Evolutionary conservation across 92 coral and sea anemone genomes (phyloP).

Genomic region (Actinostola sp.): DNA sequence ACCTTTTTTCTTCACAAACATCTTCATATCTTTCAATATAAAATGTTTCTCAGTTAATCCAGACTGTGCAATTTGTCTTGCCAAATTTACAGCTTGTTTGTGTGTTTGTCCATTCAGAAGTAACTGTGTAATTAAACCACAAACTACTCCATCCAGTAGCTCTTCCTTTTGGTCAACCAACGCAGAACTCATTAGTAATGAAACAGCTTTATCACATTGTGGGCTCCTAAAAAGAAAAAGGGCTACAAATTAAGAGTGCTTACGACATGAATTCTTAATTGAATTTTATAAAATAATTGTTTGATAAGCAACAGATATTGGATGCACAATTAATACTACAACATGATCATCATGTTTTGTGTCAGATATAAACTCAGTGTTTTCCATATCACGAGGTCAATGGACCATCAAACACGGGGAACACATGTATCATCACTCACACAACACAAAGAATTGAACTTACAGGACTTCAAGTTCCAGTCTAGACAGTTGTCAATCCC

Average conservation of each 20-base stretch:
- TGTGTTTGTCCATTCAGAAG: constrained; percentile 45
- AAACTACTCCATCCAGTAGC: constrained; percentile 55
- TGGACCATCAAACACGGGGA: constrained; percentile 74
- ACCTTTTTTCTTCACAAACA: constrained; percentile 68
- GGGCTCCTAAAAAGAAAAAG: constrained; percentile 45
- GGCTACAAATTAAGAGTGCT: background rate
- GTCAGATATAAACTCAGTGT: constrained; percentile 53
- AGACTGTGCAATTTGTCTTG: constrained; percentile 43
- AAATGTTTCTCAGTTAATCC: constrained; percentile 49
- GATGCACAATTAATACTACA: background rate
- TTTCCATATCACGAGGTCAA: constrained; percentile 42
- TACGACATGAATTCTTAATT: too few species aligned
- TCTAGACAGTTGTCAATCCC: too few species aligned
- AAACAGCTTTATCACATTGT: constrained; percentile 57
- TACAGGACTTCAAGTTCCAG: too few species aligned
- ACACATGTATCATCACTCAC: constrained; percentile 67
- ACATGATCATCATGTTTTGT: constrained; percentile 18
- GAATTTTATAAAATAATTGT: too few species aligned
- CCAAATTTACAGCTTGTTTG: constrained; percentile 34
- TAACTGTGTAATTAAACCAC: constrained; percentile 49
- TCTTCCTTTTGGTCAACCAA: constrained; percentile 30
- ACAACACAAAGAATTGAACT: too few species aligned
- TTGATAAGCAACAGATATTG: too few species aligned
- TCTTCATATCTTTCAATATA: constrained; percentile 61
- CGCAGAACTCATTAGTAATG: constrained; percentile 44